phyloP scores from a whole-genome alignment of 2,888 invertebrate genomes.

The Artemia sinica region DNA sequence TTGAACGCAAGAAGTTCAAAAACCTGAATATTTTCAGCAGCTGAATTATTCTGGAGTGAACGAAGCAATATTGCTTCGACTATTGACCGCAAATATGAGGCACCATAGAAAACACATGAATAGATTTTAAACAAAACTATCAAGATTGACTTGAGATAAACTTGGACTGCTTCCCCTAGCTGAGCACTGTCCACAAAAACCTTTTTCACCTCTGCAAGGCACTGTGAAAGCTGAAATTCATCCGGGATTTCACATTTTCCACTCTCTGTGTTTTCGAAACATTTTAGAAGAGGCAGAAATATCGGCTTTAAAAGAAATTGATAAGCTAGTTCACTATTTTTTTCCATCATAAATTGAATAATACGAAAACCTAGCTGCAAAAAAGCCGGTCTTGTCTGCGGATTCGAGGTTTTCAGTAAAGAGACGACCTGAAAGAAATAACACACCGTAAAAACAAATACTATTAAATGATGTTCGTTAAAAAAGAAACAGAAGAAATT shows the following conservation, averaged over 20 bases:
- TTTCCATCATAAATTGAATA: constrained; percentile 9
- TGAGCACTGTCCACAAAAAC: background rate
- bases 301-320: background rate
- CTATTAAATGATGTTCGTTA: too few species aligned
- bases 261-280: background rate
- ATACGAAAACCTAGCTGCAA: background rate
- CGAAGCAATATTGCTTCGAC: constrained; percentile 1
- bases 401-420: background rate
- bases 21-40: background rate
- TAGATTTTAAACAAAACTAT: background rate
- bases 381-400: background rate
- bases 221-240: background rate
- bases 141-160: background rate
- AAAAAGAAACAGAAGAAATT: too few species aligned
- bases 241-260: constrained; percentile 5
- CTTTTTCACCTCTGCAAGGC: background rate
- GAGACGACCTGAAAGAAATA: background rate
- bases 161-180: background rate
- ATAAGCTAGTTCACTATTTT: background rate
- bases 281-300: background rate
- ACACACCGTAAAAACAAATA: too few species aligned
- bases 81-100: background rate
- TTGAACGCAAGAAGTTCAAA: background rate
- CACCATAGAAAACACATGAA: background rate
- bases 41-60: constrained; percentile 1